phyloP scores from a whole-genome alignment of 1,140 invertebrate species.

The Lordiphosa collinella region DNA sequence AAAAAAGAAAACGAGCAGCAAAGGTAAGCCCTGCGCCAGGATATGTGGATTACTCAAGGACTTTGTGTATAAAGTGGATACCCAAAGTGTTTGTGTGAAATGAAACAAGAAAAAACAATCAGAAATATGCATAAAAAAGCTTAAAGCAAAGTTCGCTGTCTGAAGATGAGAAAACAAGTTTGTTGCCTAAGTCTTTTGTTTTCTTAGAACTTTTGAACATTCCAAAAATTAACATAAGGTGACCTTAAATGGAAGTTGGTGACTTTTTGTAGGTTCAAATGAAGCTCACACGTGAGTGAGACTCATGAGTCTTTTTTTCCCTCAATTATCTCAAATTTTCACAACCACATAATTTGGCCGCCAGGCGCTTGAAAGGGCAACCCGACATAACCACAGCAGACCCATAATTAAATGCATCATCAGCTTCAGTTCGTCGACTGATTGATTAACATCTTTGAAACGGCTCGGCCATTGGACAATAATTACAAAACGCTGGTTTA shows the following conservation, averaged over 20 bases:
- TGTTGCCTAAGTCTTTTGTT: constrained; percentile 40
- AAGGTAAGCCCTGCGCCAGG: constrained; percentile 55
- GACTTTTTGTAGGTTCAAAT: too few species aligned
- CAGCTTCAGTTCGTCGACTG: constrained; percentile 32
- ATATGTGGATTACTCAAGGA: constrained; percentile 38
- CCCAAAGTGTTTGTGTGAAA: constrained; percentile 14
- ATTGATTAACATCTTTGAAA: constrained; percentile 68
- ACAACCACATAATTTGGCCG: constrained; percentile 41
- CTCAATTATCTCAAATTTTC: neutral
- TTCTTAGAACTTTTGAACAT: constrained; percentile 18
- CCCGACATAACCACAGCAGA: neutral
- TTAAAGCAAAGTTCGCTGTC: constrained; percentile 1
- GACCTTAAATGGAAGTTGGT: constrained; percentile 1
- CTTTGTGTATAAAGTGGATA: constrained; percentile 17
- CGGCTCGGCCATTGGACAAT: neutral
- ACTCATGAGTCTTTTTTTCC: too few species aligned
- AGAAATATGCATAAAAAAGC: constrained; percentile 11
- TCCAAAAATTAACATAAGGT: neutral
- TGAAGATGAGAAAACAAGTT: constrained; percentile 20
- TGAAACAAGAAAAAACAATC: constrained; percentile 1
- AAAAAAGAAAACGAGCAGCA: constrained; percentile 30
- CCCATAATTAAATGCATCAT: constrained; percentile 62
- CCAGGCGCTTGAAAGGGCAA: constrained; percentile 44
- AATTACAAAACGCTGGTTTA: constrained; percentile 35
- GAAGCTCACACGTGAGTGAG: too few species aligned